Percentiles rank a stretch among this genome's conserved stretches.
These are phyloP conservation scores for rabbit (Oryctolagus cuniculus) DNA, from an alignment of 2,113 vertebrate species.

Conservation along the genomic window DNA sequence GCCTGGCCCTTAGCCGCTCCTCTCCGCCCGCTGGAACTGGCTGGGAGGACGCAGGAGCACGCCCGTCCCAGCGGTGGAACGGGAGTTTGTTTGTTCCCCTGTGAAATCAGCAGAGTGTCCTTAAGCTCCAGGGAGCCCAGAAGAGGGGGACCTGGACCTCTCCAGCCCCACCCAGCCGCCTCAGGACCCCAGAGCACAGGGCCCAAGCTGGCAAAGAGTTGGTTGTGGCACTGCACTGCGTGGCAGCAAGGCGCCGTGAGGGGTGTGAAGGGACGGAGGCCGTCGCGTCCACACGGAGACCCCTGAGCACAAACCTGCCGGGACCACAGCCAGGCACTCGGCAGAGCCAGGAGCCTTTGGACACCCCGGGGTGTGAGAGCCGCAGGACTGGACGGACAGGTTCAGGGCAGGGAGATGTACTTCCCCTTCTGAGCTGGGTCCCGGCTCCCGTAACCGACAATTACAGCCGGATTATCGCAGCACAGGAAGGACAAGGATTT, in stretches of 20 bases:
- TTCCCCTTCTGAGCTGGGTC: conserved; percentile 28
- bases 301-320: no score
- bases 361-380: conserved; percentile 56
- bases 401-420: conserved; percentile 64
- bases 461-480: background rate
- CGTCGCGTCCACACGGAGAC: no score
- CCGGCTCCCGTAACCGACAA: background rate
- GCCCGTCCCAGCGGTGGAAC: no score
- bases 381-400: conserved; percentile 72
- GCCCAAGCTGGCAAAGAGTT: background rate
- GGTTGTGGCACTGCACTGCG: background rate
- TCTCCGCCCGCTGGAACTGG: background rate
- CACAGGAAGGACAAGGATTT: background rate
- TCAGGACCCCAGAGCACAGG: no score
- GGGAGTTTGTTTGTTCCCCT: background rate
- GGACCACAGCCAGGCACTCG: background rate
- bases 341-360: conserved; percentile 68
- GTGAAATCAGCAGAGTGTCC: background rate
- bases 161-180: no score
- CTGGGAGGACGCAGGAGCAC: no score
- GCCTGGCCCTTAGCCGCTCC: background rate
- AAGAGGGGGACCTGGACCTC: background rate
- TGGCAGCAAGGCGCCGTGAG: background rate
- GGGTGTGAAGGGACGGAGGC: no score
- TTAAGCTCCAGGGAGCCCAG: no score